Percentiles rank a stretch among this genome's conserved stretches.
Evolutionary conservation across 2,113 vertebrate genomes (phyloP).

Genomic region (Pyrgilauda ruficollis): DNA sequence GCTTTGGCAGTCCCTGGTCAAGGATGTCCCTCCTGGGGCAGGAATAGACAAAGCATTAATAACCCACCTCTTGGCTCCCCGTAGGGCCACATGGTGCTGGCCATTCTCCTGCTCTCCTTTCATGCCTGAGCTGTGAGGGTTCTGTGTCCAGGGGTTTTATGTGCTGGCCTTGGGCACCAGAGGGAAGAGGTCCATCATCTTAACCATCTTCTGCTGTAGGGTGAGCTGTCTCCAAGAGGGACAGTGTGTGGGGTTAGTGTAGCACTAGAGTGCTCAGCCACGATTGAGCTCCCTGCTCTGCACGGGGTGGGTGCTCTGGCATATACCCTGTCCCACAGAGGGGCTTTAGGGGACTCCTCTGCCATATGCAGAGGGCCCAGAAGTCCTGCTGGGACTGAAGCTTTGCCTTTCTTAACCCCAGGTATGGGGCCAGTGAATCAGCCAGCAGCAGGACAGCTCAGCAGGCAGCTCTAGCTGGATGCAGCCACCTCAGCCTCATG

Average conservation of each 20-base stretch:
- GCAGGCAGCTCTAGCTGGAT: fast-evolving
- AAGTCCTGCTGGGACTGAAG: neutral
- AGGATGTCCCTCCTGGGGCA: neutral
- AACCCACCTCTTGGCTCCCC: neutral
- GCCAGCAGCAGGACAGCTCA: neutral
- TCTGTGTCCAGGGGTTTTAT: neutral
- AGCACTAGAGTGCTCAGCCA: neutral
- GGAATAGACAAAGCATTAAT: neutral
- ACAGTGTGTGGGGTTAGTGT: neutral
- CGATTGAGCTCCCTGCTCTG: neutral
- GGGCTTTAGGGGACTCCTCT: neutral
- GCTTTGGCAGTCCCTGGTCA: neutral
- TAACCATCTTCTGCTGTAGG: constrained; percentile 40
- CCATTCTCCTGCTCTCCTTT: neutral
- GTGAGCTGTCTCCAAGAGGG: constrained; percentile 63
- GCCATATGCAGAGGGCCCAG: neutral
- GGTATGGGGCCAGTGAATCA: neutral
- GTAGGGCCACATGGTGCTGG: neutral
- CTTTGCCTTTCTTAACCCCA: neutral
- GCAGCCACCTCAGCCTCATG: neutral
- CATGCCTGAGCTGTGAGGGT: neutral
- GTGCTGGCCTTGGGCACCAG: neutral
- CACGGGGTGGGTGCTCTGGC: neutral
- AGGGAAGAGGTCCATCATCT: neutral
- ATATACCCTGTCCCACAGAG: neutral